Evolutionary conservation across 1,140 invertebrate species (phyloP), one percentile per base, ranked within the genome.

Genomic region (Bicyclus anynana): DNA sequence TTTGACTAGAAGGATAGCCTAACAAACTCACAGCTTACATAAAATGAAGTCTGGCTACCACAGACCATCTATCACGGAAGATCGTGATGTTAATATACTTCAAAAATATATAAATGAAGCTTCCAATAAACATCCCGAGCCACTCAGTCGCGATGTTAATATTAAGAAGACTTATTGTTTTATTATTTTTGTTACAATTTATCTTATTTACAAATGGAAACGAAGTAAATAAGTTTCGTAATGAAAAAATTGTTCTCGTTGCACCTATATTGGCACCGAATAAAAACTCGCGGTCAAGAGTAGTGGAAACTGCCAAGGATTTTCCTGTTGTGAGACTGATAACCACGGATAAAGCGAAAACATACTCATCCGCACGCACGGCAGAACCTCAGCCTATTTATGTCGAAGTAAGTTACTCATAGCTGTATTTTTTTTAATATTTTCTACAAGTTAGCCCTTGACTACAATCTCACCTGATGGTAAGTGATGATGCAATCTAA

Each of bases 241-340:
- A 74, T 42, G 63, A 68, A 40, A 27, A 59, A 53, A 64, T 83
- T 4, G 62, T 77, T 14, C 46, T 82, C n/a, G 63, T 80, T 10
- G 54, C 72, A 2, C 80, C 84, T 1, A 73, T 87, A 5, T 42
- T 84, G 23, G 77, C 79, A 7, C 66, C 81, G 18, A 63, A 65
- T 20, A 74, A 65, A n/a, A 62, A 50, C 50, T 52, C 71, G 2
- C 67, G 65, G 62, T 74, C 72, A 0, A 60, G 66, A 40, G 52
- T 55, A 5, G 64, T 58, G n/a, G 80, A 84, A 65, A 84, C 75
- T 2, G 84, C 84, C 10, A 87, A 84, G 57, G 80, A 84, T 58
- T 87, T 83, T 58, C 80, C 84, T 5, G 27, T 77, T 12, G 37
- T 84, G 12, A 74, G 68, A 65, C 29, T 87, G 54, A 53, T 84